phyloP scores from a whole-genome alignment of 2,888 invertebrate genomes.

The Diarsia mendica region DNA sequence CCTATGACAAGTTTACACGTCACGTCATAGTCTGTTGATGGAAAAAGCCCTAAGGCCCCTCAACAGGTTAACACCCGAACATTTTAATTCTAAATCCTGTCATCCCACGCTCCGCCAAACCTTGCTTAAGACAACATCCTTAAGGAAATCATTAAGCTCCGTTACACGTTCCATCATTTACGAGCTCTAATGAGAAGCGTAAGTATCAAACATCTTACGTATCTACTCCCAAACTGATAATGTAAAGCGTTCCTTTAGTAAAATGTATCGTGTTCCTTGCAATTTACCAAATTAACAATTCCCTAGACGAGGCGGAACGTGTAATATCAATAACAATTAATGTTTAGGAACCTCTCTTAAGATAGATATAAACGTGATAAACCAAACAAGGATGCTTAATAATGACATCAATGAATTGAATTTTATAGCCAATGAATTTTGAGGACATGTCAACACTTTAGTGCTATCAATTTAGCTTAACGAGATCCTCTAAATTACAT shows the following conservation, averaged over 20 bases:
- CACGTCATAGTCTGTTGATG: background rate
- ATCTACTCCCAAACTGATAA: constrained; percentile 30
- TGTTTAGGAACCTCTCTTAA: constrained; percentile 32
- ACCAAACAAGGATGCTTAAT: constrained; percentile 42
- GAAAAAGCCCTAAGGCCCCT: background rate
- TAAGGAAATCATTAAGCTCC: constrained; percentile 40
- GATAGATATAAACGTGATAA: constrained; percentile 40
- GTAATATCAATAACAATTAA: constrained; percentile 68
- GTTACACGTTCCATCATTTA: constrained; percentile 25
- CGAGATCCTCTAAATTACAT: background rate
- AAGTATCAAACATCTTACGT: constrained; percentile 41
- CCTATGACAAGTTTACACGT: background rate
- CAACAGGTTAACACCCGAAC: constrained; percentile 14
- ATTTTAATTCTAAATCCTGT: background rate
- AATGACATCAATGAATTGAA: constrained; percentile 29
- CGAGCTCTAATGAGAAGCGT: constrained; percentile 49
- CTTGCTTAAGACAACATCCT: constrained; percentile 19
- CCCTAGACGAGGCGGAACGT: constrained; percentile 49
- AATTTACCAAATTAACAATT: constrained; percentile 68
- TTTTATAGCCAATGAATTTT: constrained; percentile 38
- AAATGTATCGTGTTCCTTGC: constrained; percentile 53
- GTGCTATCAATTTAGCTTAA: constrained; percentile 15
- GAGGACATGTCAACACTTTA: constrained; percentile 31
- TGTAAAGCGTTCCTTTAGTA: constrained; percentile 44
- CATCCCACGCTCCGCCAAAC: background rate